Base-by-base conservation (phyloP, 2,888 invertebrate genomes). In the Mesodorylaimus sp. region DNA sequence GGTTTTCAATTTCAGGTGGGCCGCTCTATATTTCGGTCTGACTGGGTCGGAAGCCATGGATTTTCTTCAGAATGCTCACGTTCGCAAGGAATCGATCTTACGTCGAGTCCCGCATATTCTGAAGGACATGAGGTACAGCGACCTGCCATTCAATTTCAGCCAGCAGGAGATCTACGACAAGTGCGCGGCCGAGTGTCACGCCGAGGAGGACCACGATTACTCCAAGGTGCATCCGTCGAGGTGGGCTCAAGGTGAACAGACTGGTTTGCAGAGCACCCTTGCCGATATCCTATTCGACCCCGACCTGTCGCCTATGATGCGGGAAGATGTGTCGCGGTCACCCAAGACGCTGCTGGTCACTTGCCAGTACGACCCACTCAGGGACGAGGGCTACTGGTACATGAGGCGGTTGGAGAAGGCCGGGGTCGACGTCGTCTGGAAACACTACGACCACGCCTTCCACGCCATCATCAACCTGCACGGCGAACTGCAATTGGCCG, bases 381-480 rank as follows among this genome's bases (percentile, higher is more conserved):
- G 69, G 2, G 69, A 69, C 53, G 70, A 69, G 52, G 66, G 62
- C n/a, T 54, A 66, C 5, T 61, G 69, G 61, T 69, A 67, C 52
- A 63, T 62, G 0, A 56, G 62, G 27, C 54, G 67, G 50, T 55
- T 69, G 43, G 52, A 57, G 51, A 59, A 59, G 27, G 56, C 53
- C 13, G 60, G 58, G 1, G 61, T 63, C 7, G 58, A 61, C 27
- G 64, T 64, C 0, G 60, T 60, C 25, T 51, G 53, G 27, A 47
- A 41, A 46, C 57, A 60, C 50, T 59, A 58, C 48, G 53, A 57
- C 36, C 47, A 54, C 36, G 60, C 58, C 3, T 59, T 60, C 50
- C 60, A 60, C 41, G 60, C 57, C n/a, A 58, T 60, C 57, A 52
- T 60, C n/a, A n/a, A n/a, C n/a, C n/a, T n/a, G n/a, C n/a, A n/a